Conservation (phyloP, 1,140 invertebrate species). For the Chelonus insularis region DNA sequence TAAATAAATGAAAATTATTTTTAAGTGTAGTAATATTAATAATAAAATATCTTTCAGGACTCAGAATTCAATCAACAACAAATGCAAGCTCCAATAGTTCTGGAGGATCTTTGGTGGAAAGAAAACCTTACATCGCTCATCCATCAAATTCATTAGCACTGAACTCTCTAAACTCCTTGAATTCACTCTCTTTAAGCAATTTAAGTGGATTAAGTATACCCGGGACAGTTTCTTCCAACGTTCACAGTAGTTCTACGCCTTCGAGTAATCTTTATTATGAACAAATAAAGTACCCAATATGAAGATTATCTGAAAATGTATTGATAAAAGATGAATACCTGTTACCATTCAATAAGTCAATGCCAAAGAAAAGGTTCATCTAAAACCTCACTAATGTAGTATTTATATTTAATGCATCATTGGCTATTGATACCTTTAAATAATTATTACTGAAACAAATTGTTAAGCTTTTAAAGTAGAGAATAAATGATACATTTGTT, state of each 20-base stretch:
- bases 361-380: too few relatives aligned
- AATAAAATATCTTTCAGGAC: constrained; percentile 35
- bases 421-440: too few relatives aligned
- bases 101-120: constrained; percentile 48
- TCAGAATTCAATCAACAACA: constrained; percentile 45
- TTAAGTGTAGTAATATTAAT: neutral
- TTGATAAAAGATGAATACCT: too few relatives aligned
- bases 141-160: constrained; percentile 42
- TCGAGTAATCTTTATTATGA: constrained; percentile 50
- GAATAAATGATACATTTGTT: too few relatives aligned
- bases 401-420: too few relatives aligned
- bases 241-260: constrained; percentile 37
- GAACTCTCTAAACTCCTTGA: constrained; percentile 43
- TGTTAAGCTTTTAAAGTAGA: too few relatives aligned
- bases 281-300: constrained; percentile 54
- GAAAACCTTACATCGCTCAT: constrained; percentile 50
- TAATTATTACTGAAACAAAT: too few relatives aligned
- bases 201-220: constrained; percentile 44
- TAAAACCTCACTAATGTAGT: too few relatives aligned
- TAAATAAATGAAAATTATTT: neutral
- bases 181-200: constrained; percentile 47
- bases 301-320: constrained; percentile 29
- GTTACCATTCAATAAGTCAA: too few relatives aligned
- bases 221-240: constrained; percentile 40
- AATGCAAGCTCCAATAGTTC: constrained; percentile 46